Base-by-base conservation (phyloP, 1,140 invertebrate species). In the Pentalonia nigronervosa region DNA sequence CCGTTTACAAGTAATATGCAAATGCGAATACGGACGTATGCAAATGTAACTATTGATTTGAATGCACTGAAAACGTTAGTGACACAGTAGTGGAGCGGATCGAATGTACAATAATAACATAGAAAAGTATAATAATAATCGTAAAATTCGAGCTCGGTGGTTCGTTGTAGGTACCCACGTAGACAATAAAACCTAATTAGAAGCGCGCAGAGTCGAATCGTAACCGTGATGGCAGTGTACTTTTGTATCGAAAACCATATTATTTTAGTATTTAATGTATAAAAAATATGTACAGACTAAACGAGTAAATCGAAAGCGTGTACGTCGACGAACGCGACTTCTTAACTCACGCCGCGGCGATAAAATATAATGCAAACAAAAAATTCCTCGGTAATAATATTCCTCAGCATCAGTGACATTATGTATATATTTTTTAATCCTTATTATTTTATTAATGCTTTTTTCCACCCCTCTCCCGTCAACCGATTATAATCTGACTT, bases 111-210 rank as follows among this genome's bases (percentile, higher is more conserved):
- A 86, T 45, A 30, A 86, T 30, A 50, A 88, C 34, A 50, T 88
- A 48, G 45, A 45, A 45, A 84, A 23, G 9, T 47, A 47, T 47
- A 23, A 34, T 87, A 34, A 50, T 50, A 50, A 88, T 88, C 86
- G 7, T 88, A 88, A 88, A 88, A 88, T 23, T 30, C 2, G 7
- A 87, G 17, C n/a, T 88, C 47, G n/a, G 47, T 48, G 7, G 47
- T n/a, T 34, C 20, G 34, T 50, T 20, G 47, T 20, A 41, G 41
- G 41, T 41, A 41, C 41, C 2, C 41, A 4, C n/a, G 86, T n/a
- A 50, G 86, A 88, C 47, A 48, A 50, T 88, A 88, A 88, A 88
- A 88, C n/a, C 48, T 88, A 88, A 88, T 88, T 50, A 88, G 47
- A 88, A 23, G 36, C 30, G 30, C n/a, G 23, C 4, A 8, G 25